phyloP scores from a whole-genome alignment of 2,113 vertebrate species.

The Sander vitreus region DNA sequence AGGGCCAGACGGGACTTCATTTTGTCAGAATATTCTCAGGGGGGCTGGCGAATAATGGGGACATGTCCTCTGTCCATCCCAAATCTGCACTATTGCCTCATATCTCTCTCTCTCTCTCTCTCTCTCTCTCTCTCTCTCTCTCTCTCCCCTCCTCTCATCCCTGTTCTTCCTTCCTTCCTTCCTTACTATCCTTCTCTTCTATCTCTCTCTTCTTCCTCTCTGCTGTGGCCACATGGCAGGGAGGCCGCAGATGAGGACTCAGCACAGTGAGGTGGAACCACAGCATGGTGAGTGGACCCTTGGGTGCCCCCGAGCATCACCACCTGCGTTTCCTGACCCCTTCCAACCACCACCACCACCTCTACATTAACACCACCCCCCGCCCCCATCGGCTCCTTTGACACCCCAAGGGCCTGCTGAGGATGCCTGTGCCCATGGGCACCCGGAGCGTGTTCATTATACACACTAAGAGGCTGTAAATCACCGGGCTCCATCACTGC shows the following conservation, averaged over 20 bases:
- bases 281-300: conserved; percentile 70
- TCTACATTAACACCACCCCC: conserved; percentile 16
- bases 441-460: conserved; percentile 81
- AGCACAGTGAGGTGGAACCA: conserved; percentile 75
- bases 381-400: conserved; percentile 41
- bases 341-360: conserved; percentile 1
- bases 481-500: conserved; percentile 84
- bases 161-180: background rate
- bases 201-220: conserved; percentile 27
- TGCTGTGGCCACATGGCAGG: conserved; percentile 66
- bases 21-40: conserved; percentile 72
- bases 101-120: conserved; percentile 13
- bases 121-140: background rate
- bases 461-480: conserved; percentile 84
- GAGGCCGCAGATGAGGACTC: conserved; percentile 69
- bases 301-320: conserved; percentile 77
- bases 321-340: conserved; percentile 82
- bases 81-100: conserved; percentile 53
- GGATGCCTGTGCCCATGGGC: conserved; percentile 67
- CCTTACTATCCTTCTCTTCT: background rate
- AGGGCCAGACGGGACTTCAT: conserved; percentile 66
- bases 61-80: conserved; percentile 76
- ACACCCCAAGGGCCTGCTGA: conserved; percentile 63
- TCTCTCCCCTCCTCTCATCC: background rate
- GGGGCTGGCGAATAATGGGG: conserved; percentile 70